phyloP scores from a whole-genome alignment of 2,888 invertebrate species.

The Girardia tigrina region DNA sequence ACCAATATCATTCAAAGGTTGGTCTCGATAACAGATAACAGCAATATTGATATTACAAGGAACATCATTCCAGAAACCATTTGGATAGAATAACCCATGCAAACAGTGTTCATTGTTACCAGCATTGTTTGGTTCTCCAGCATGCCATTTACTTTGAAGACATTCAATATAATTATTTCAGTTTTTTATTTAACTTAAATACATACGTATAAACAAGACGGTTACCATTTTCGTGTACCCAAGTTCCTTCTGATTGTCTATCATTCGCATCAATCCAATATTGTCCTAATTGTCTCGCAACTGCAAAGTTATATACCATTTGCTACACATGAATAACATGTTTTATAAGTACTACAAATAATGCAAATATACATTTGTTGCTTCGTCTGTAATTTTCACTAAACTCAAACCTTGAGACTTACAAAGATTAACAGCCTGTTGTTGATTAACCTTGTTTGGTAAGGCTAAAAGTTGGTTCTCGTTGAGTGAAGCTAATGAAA shows the following conservation, averaged over 20 bases:
- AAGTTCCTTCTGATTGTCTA: not conserved
- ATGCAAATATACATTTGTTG: not conserved
- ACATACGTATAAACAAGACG: not conserved
- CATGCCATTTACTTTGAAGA: no score
- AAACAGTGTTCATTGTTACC: no score
- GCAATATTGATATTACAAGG: no score
- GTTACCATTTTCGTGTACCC: not conserved
- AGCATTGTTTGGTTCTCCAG: no score
- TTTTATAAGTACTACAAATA: not conserved
- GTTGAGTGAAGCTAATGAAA: no score
- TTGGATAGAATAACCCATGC: no score
- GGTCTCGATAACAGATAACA: no score
- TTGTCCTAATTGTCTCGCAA: not conserved
- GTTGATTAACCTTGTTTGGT: not conserved
- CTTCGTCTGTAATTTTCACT: not conserved
- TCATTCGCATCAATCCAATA: constrained; percentile 15
- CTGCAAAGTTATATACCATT: not conserved
- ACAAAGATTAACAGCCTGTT: not conserved
- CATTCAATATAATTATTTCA: no score
- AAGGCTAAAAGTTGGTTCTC: not conserved
- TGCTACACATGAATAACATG: not conserved
- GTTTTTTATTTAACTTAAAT: no score
- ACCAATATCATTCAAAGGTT: no score
- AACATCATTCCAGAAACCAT: no score
- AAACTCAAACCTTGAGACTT: not conserved